Conservation (phyloP, 2,797 vertebrate genomes). For the Columba guinea region DNA sequence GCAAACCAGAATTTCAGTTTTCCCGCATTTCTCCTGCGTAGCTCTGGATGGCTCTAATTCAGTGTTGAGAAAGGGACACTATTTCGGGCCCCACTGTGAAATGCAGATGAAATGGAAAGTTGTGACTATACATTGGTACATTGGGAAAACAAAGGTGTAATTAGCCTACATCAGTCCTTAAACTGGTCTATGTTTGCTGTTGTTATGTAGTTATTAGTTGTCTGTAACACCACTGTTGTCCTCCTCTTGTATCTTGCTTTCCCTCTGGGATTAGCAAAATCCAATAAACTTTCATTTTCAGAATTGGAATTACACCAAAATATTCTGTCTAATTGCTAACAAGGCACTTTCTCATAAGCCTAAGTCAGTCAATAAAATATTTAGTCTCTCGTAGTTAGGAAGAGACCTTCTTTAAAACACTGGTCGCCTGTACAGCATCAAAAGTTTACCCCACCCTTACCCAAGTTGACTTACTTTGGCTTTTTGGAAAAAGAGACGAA, state of each 20-base stretch:
- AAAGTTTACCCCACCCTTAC: neutral
- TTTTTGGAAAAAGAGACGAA: constrained; percentile 97
- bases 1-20: neutral
- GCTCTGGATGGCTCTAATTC: neutral
- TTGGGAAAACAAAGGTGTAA: neutral
- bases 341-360: neutral
- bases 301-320: neutral
- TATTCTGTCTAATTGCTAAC: neutral
- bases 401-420: neutral
- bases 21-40: neutral
- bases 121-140: neutral
- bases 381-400: neutral
- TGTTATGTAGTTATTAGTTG: neutral
- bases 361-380: neutral
- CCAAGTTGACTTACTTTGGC: constrained; percentile 89
- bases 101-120: neutral
- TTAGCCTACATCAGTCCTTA: neutral
- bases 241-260: neutral
- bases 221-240: neutral
- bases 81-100: neutral
- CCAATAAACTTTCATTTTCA: neutral
- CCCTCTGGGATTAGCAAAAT: neutral
- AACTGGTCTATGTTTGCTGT: neutral
- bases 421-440: neutral
- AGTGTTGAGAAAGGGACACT: neutral